Evolutionary conservation across 2,888 invertebrate genomes (phyloP).

Genomic region (Melikaiella ostensackeni): DNA sequence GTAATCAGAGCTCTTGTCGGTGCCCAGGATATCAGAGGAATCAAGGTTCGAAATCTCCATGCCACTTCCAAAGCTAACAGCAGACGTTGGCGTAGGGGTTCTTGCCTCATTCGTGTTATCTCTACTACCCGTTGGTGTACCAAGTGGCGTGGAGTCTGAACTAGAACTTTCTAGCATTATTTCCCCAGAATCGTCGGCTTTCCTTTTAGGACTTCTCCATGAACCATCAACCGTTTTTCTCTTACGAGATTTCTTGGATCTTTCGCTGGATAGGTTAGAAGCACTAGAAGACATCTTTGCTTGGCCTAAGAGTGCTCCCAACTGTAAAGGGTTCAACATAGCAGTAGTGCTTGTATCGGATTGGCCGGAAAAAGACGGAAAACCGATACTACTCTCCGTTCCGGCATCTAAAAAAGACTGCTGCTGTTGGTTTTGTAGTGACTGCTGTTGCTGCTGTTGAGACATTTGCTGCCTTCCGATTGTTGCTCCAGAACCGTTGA

Average conservation of each 20-base stretch:
- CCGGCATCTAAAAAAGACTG: slow-evolving; percentile 78
- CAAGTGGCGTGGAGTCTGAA: slow-evolving; percentile 81
- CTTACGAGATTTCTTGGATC: slow-evolving; percentile 80
- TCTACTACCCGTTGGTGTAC: slow-evolving; percentile 78
- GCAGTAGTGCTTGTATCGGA: slow-evolving; percentile 73
- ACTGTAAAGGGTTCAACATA: slow-evolving; percentile 73
- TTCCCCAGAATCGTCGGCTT: slow-evolving; percentile 78
- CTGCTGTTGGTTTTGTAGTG: slow-evolving; percentile 69
- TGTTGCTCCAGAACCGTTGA: slow-evolving; percentile 68
- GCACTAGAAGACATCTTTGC: slow-evolving; percentile 64
- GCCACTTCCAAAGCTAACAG: slow-evolving; percentile 63
- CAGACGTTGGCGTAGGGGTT: slow-evolving; percentile 79
- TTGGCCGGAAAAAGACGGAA: slow-evolving; percentile 77
- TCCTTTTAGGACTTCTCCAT: slow-evolving; percentile 82
- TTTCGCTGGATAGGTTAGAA: slow-evolving; percentile 72
- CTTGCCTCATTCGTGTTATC: slow-evolving; percentile 78
- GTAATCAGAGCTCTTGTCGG: slow-evolving; percentile 80
- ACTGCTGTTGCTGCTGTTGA: slow-evolving; percentile 60
- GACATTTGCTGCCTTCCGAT: slow-evolving; percentile 62
- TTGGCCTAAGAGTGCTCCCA: slow-evolving; percentile 71
- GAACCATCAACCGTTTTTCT: slow-evolving; percentile 82
- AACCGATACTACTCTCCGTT: slow-evolving; percentile 78
- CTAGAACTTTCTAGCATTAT: slow-evolving; percentile 82
- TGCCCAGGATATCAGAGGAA: slow-evolving; percentile 79
- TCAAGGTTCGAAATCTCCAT: slow-evolving; percentile 83